Evolutionary conservation across 2,888 invertebrate genomes (phyloP), one percentile per base, ranked within the genome.

Genomic region (Clanis bilineata): DNA sequence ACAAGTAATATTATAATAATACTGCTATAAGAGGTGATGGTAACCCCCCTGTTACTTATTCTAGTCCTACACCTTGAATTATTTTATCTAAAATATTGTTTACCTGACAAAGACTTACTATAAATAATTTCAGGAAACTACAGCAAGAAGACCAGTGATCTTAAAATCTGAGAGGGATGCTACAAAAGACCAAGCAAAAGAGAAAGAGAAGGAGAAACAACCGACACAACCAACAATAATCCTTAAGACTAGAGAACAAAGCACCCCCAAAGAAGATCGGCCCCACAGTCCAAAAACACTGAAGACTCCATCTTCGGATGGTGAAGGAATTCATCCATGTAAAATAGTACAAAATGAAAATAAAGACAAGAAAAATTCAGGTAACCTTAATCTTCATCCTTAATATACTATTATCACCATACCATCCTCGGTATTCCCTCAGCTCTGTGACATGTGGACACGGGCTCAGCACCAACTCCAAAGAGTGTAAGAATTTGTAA

Each of bases 221-320:
- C 95, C 95, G 1, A 95, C 95, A 15, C 94, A 93, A 66, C 95
- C 95, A 1, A 95, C 95, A 15, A 95, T 96, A 69, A 93, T 96
- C 69, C 82, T 95, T 21, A 95, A 95, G 83, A 94, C 94, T 0
- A 88, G 95, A 64, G 95, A 95, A 80, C 92, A 91, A 57, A 92
- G 90, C 62, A 69, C 88, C 1, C 79, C 88, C 0, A 93, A 92
- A 74, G 93, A 93, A 43, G 94, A 94, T 64, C 85, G 94, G 54
- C 92, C 94, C 0, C 86, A 92, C 6, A 95, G 95, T 51, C 95
- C 95, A 0, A 95, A 94, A 80, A 85, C 69, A 41, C 39, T 68
- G 2, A 83, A 78, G 64, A 61, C 92, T 51, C 83, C 90, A 51
- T 70, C 73, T 36, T 71, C 76, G 22, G 88, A 86, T 39, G 67